These are phyloP conservation scores for Petromus typicus DNA, from an alignment of 2,113 vertebrate species.

Conservation along the genomic window DNA sequence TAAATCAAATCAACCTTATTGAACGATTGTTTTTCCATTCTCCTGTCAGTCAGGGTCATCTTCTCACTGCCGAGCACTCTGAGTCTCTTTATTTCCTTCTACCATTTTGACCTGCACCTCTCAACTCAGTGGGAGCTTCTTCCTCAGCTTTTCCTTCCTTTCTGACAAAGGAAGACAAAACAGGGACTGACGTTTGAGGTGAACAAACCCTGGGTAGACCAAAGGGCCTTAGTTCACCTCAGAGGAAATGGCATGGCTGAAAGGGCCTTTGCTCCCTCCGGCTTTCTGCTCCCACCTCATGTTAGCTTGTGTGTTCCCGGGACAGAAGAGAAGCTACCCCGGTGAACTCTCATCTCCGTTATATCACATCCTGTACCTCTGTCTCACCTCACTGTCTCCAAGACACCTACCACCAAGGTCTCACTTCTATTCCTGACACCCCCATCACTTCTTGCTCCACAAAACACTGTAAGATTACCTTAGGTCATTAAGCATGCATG, in stretches of 20 bases:
- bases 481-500: not conserved
- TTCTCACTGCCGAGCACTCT: not conserved
- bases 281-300: not conserved
- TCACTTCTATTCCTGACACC: not conserved
- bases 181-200: not conserved
- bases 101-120: constrained; percentile 13
- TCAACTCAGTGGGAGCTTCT: not conserved
- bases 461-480: not conserved
- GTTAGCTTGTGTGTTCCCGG: not conserved
- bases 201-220: not conserved
- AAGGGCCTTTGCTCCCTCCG: not conserved
- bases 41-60: not conserved
- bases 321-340: not conserved
- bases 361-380: not conserved
- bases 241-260: not conserved
- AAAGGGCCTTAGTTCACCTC: not conserved
- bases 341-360: not conserved
- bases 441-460: not conserved
- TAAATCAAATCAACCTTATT: not conserved
- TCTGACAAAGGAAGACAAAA: constrained; percentile 1
- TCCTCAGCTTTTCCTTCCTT: not conserved
- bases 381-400: not conserved
- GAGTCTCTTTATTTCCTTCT: not conserved
- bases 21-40: not conserved
- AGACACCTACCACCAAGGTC: not conserved